Conservation (phyloP, 53 echinoderm and acorn worm genomes). For the Patiria pectinifera region DNA sequence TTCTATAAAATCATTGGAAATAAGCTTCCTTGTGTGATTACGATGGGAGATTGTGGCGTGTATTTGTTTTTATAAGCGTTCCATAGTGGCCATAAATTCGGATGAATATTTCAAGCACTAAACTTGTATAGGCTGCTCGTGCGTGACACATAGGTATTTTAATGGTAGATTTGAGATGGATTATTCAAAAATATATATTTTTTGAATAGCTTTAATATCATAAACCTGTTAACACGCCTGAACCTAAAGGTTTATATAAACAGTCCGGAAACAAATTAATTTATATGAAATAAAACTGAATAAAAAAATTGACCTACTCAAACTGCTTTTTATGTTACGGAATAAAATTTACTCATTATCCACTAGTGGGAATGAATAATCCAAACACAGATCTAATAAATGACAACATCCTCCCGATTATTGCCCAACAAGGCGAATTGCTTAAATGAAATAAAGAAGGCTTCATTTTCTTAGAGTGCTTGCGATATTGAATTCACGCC, state of each 20-base stretch:
- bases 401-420: background rate
- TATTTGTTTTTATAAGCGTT: conserved; percentile 1
- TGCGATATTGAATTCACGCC: background rate
- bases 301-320: no score
- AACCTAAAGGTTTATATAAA: no score
- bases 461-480: background rate
- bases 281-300: no score
- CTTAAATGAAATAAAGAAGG: background rate
- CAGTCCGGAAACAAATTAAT: no score
- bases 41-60: background rate
- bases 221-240: no score
- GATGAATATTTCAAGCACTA: background rate
- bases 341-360: background rate
- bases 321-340: no score
- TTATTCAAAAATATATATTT: background rate
- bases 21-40: background rate
- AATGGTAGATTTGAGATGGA: background rate
- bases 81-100: background rate
- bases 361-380: background rate
- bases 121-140: background rate
- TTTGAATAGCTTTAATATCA: no score
- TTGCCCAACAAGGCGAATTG: background rate
- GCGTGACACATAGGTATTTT: background rate
- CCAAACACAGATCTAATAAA: background rate
- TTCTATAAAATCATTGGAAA: background rate